A percentile compares a stretch with the other conserved stretches of the same genome.
These are phyloP conservation scores for Tenthredo amoena DNA, from an alignment of 2,888 invertebrate genomes.

Conservation along the genomic window DNA sequence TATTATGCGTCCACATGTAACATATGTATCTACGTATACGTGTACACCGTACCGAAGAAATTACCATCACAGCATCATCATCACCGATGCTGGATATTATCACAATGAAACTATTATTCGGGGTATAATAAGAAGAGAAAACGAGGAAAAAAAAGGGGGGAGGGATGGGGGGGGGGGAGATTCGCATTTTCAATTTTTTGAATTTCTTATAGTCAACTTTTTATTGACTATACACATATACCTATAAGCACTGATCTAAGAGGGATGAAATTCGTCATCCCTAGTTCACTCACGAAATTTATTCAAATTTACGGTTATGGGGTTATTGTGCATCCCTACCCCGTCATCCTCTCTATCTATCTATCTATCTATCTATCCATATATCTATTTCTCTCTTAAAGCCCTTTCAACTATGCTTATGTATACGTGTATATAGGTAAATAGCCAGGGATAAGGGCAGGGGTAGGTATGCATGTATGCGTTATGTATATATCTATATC, in stretches of 20 bases:
- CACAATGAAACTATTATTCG: too few relatives aligned
- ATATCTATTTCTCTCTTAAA: background rate
- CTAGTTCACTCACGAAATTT: background rate
- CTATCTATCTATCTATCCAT: background rate
- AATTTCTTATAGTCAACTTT: background rate
- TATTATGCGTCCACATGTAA: background rate
- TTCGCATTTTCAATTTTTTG: background rate
- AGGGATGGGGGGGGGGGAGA: too few relatives aligned
- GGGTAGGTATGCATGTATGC: background rate
- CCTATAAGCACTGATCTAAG: background rate
- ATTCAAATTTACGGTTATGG: background rate
- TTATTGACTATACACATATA: background rate
- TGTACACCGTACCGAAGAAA: background rate
- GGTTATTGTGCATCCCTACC: background rate
- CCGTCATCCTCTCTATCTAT: background rate
- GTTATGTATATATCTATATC: background rate
- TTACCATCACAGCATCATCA: background rate
- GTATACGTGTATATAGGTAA: background rate
- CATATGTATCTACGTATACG: background rate
- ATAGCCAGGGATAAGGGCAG: background rate
- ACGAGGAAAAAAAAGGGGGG: too few relatives aligned
- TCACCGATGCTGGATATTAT: background rate
- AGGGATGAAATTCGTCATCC: background rate
- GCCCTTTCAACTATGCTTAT: background rate
- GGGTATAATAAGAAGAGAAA: too few relatives aligned